Base-by-base conservation (phyloP, 2,113 vertebrate species). In the Forbesichthys papilliferus region DNA sequence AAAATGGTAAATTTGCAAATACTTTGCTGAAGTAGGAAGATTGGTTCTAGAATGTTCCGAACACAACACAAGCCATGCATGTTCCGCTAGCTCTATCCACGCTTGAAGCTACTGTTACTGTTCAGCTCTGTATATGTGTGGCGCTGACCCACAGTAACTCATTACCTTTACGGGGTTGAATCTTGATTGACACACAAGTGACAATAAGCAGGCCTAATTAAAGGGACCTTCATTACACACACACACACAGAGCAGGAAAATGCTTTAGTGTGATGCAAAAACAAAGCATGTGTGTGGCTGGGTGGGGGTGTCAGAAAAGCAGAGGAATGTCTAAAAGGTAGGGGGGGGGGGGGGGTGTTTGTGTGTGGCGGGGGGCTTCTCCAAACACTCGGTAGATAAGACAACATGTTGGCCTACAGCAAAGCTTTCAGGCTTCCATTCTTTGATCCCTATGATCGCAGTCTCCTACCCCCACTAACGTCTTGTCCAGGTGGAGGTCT, bases 201-300 rank as follows among this genome's bases (percentile, higher is more conserved):
- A 87, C 80, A 89, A 82, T 85, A 82, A 85, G 64, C 77, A 71
- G 75, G 57, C 75, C 77, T 87, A 83, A 90, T 86, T 87, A 86
- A 87, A 69, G 74, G 67, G 77, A 79, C 69, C 87, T 85, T 84
- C 66, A 84, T 86, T 86, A 84, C 81, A 68, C 78, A 75, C 58
- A 2, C 52, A 53, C 6, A 13, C 57, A 86, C 83, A 90, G 54
- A 63, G 48, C 9, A 47, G 73, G 55, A 90, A 82, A 90, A 84
- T 74, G 71, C 53, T 65, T 48, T 80, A 72, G 75, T 79, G 74
- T 79, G 52, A 51, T 74, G 69, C 65, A 72, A 64, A 68, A 33
- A 72, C 54, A 78, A 11, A 69, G 48, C 27, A 63, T 64, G 56
- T 77, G 78, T 16, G n/a, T 9, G 18, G 55, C 56, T 66, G 18